Evolutionary conservation across 2,888 invertebrate genomes (phyloP), one percentile per base, ranked within the genome.

Genomic region (Sinhomidia bicolor): DNA sequence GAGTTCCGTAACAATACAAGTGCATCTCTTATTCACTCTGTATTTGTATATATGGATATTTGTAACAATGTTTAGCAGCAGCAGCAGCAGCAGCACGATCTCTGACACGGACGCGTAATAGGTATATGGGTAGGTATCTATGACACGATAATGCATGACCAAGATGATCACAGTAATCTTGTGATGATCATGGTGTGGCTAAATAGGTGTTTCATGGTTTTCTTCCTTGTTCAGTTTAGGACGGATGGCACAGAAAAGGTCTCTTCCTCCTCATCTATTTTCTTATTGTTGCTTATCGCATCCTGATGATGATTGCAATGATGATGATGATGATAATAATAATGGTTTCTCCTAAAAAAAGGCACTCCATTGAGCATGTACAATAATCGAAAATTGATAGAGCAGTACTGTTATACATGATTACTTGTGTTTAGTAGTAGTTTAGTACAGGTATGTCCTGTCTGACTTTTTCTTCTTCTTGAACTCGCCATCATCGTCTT

Each of bases 151-250:
- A 26, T 74, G 51, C 74, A 74, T 74, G 74, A 74, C 47, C 74
- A 23, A 74, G 47, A 68, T 51, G 47, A 74, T 51, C 47, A 51
- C n/a, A 47, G 20, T 74, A 47, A 74, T 74, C 47, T 44, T 71
- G 7, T 17, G 36, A 17, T 36, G 44, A 23, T 71, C 32, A 68
- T 71, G 71, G 74, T 74, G 47, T 51, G 26, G 47, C 74, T 74
- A 51, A 74, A 47, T 47, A 74, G 51, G 51, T 74, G 74, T 74
- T 74, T 74, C 74, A 74, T 74, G 74, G 51, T 74, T 26, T 47
- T 74, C 74, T 74, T 74, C 74, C 74, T 74, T 47, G 74, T 74
- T 74, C 74, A 74, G 71, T 20, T n/a, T n/a, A n/a, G n/a, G n/a
- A n/a, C n/a, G 47, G 23, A 74, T 47, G 47, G 51, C 74, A 74